Evolutionary conservation across 2,113 vertebrate genomes (phyloP).

Genomic region (Megaptera novaeangliae): DNA sequence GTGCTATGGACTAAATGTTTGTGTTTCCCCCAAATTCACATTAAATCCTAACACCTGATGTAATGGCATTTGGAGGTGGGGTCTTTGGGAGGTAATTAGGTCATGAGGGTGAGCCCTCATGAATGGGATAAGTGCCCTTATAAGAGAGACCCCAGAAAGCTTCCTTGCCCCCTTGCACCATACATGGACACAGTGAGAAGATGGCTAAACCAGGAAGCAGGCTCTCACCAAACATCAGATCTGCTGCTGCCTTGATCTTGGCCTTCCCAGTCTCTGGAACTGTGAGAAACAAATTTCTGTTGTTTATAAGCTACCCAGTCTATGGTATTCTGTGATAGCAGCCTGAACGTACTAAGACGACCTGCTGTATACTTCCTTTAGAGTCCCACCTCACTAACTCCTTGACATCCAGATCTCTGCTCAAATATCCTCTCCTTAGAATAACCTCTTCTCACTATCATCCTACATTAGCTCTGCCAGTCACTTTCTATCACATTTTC

Average conservation of each 20-base stretch:
- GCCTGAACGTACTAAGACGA: neutral
- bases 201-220: neutral
- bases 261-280: neutral
- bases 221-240: neutral
- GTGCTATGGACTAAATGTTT: neutral
- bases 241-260: neutral
- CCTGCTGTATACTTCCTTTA: neutral
- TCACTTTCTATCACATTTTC: neutral
- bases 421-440: neutral
- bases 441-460: neutral
- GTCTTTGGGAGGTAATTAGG: neutral
- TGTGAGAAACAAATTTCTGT: neutral
- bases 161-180: neutral
- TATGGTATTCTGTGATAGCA: neutral
- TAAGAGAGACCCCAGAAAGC: neutral
- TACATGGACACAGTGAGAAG: neutral
- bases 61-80: neutral
- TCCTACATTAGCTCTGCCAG: neutral
- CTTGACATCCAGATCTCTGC: neutral
- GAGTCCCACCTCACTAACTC: neutral
- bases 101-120: neutral
- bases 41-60: neutral
- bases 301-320: neutral
- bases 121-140: neutral
- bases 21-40: neutral